Percentiles rank a stretch among this genome's conserved stretches.
Conservation (phyloP, 2,113 vertebrate species). For the Muscicapa adusta region DNA sequence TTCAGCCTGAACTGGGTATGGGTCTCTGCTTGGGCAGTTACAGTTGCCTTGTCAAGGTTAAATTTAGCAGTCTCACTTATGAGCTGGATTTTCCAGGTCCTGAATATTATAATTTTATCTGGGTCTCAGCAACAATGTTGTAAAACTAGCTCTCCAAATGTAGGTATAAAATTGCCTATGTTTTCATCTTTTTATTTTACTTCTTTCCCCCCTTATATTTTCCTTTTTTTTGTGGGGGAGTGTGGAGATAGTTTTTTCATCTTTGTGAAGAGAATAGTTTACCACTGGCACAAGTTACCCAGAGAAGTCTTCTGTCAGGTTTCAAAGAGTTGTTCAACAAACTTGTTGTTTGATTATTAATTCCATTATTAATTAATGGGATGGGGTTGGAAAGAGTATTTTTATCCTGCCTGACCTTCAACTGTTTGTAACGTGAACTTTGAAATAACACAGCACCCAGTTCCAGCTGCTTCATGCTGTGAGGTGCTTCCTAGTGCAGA, state of each 20-base stretch:
- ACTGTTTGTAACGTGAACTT: not conserved
- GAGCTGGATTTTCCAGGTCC: not conserved
- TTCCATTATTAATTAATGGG: not conserved
- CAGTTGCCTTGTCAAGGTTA: not conserved
- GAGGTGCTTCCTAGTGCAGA: not conserved
- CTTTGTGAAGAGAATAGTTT: not conserved
- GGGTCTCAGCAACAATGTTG: not conserved
- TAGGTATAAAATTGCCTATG: not conserved
- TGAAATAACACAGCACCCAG: not conserved
- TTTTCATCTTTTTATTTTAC: not conserved
- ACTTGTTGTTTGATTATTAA: not conserved
- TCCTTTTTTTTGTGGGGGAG: not conserved
- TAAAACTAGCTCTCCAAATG: not conserved
- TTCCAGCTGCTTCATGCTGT: not conserved
- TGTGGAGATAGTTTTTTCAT: not conserved
- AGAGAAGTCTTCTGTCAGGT: not conserved
- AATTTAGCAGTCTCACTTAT: not conserved
- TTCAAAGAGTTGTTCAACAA: not conserved
- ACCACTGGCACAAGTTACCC: not conserved
- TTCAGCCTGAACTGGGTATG: not conserved
- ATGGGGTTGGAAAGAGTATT: rapidly evolving
- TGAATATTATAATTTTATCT: not conserved
- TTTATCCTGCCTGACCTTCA: not conserved
- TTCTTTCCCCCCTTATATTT: rapidly evolving
- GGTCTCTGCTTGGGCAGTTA: not conserved